Percentiles rank a stretch among this genome's conserved stretches.
Conservation (phyloP, 2,888 invertebrate genomes). For the Andrena dorsata region DNA sequence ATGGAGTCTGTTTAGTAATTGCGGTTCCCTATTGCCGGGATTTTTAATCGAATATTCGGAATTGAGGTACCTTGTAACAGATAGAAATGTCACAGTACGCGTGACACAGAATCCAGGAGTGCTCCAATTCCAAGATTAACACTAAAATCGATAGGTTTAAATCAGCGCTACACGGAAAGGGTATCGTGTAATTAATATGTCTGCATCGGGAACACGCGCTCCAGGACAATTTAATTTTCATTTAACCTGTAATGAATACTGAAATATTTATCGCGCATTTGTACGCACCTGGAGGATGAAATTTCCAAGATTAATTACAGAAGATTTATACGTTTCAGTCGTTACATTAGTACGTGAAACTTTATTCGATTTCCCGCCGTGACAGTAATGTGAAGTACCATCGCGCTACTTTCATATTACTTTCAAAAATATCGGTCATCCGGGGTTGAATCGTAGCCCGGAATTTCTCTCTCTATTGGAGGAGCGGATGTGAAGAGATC, state of each 20-base stretch:
- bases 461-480: neutral
- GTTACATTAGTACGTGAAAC: neutral
- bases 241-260: constrained; percentile 61
- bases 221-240: constrained; percentile 58
- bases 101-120: constrained; percentile 43
- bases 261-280: constrained; percentile 44
- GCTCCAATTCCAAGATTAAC: constrained; percentile 53
- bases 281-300: neutral
- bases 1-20: neutral
- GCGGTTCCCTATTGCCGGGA: neutral
- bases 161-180: constrained; percentile 56
- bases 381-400: neutral
- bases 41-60: constrained; percentile 23
- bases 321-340: neutral
- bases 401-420: constrained; percentile 5
- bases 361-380: neutral
- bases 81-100: constrained; percentile 17
- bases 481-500: neutral
- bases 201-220: constrained; percentile 23
- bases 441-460: neutral
- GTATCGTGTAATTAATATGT: constrained; percentile 52
- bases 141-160: constrained; percentile 58
- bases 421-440: constrained; percentile 16
- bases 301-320: constrained; percentile 35
- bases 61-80: neutral